Percentiles rank a stretch among this genome's conserved stretches.
These are phyloP conservation scores for Drosophila anceps DNA, from an alignment of 2,888 invertebrate genomes.

Conservation along the genomic window DNA sequence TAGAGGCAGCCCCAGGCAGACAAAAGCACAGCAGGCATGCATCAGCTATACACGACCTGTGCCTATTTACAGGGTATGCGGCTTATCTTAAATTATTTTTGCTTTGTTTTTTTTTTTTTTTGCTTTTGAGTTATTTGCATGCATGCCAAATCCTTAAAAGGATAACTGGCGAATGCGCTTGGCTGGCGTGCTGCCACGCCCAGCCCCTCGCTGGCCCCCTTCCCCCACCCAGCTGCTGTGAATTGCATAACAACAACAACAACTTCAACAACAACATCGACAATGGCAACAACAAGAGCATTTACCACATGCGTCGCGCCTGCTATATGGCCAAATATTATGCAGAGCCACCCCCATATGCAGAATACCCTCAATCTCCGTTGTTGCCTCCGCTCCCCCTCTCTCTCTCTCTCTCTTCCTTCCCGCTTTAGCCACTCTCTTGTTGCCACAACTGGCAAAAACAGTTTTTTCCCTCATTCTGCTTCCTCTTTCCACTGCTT, in stretches of 20 bases:
- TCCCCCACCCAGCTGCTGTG: slow-evolving; percentile 8
- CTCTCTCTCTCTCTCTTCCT: neutral
- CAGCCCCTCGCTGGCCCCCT: slow-evolving; percentile 2
- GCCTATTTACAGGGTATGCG: slow-evolving; percentile 30
- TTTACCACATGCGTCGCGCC: slow-evolving; percentile 42
- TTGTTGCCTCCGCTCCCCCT: neutral
- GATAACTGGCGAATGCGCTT: slow-evolving; percentile 41
- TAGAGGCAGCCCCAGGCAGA: neutral
- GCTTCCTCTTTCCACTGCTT: neutral
- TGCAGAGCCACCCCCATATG: slow-evolving; percentile 44
- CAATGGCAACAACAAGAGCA: slow-evolving; percentile 19
- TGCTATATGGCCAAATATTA: slow-evolving; percentile 58
- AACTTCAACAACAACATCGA: slow-evolving; percentile 26
- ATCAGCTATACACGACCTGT: neutral
- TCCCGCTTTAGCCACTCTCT: neutral
- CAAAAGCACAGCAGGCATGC: neutral
- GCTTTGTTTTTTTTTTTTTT: neutral
- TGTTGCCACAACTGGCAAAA: slow-evolving; percentile 57
- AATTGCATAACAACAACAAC: slow-evolving; percentile 28
- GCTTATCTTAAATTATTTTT: slow-evolving; percentile 2
- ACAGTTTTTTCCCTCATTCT: slow-evolving; percentile 33
- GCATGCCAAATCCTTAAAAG: slow-evolving; percentile 39
- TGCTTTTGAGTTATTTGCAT: slow-evolving; percentile 26
- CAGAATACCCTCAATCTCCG: slow-evolving; percentile 5
- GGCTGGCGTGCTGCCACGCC: slow-evolving; percentile 18